Percentiles rank a stretch among this genome's conserved stretches.
These are phyloP conservation scores for Drosophila longiperda DNA, from an alignment of 2,888 invertebrate genomes.

Conservation along the genomic window DNA sequence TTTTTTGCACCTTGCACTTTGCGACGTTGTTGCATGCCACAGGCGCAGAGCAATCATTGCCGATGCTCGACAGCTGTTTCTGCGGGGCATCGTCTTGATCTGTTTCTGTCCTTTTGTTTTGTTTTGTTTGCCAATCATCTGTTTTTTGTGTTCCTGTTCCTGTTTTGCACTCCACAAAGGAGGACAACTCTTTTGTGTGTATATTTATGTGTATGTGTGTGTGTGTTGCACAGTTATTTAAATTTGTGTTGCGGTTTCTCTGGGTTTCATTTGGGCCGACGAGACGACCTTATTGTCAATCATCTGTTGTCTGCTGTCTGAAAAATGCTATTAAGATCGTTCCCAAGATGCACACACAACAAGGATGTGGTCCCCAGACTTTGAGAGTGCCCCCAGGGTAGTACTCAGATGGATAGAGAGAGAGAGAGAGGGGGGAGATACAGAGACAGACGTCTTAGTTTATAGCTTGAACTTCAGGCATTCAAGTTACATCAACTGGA, in stretches of 20 bases:
- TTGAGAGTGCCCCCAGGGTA: conserved; percentile 3
- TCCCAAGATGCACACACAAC: conserved; percentile 28
- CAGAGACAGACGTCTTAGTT: not conserved
- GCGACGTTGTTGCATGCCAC: conserved; percentile 46
- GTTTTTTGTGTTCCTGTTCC: conserved; percentile 41
- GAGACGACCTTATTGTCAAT: conserved; percentile 68
- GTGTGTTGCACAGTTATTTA: conserved; percentile 68
- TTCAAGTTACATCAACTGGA: conserved; percentile 22
- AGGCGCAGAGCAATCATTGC: conserved; percentile 30
- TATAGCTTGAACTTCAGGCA: conserved; percentile 6
- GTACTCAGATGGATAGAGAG: not conserved
- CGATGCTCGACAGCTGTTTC: conserved; percentile 73
- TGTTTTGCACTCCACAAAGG: conserved; percentile 1
- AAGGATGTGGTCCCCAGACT: conserved; percentile 41
- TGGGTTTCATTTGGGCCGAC: conserved; percentile 26
- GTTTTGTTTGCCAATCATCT: conserved; percentile 57
- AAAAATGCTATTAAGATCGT: conserved; percentile 51
- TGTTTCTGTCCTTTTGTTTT: conserved; percentile 57
- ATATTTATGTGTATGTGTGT: conserved; percentile 6
- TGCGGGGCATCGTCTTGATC: conserved; percentile 34
- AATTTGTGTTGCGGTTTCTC: conserved; percentile 77
- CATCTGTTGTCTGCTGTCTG: conserved; percentile 63
- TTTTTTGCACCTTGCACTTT: conserved; percentile 75
- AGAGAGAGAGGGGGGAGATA: not conserved
- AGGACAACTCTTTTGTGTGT: conserved; percentile 50